A percentile compares a stretch with the other conserved stretches of the same genome.
phyloP scores from a whole-genome alignment of 2,888 invertebrate species.

The Philopedon plagiatum region DNA sequence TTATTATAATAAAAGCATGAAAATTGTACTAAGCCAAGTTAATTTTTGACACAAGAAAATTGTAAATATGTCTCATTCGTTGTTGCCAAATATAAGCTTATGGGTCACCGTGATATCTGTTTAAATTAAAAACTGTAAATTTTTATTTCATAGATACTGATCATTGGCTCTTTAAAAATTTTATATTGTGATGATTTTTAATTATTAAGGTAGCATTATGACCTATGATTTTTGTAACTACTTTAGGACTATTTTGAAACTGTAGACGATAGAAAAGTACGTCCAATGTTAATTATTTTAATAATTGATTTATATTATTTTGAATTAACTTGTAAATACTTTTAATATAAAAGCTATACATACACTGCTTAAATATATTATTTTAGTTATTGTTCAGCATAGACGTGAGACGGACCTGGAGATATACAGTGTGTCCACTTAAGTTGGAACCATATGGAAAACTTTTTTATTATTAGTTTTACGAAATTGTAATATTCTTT shows the following conservation, averaged over 20 bases:
- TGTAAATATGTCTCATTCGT: too few relatives aligned
- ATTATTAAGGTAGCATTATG: constrained; percentile 41
- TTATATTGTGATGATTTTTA: constrained; percentile 48
- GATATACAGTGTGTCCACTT: too few relatives aligned
- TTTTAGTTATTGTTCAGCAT: constrained; percentile 33
- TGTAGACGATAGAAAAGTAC: constrained; percentile 12
- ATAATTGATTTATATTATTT: constrained; percentile 39
- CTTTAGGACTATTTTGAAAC: constrained; percentile 2
- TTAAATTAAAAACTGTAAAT: not conserved
- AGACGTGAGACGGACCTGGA: too few relatives aligned
- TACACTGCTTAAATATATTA: constrained; percentile 31
- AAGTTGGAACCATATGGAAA: too few relatives aligned
- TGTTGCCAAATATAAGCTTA: too few relatives aligned
- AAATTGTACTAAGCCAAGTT: too few relatives aligned
- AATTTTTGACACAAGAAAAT: too few relatives aligned
- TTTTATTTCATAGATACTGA: not conserved
- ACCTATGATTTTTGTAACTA: constrained; percentile 34
- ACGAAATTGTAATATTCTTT: too few relatives aligned
- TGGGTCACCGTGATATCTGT: not conserved
- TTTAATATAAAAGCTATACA: constrained; percentile 47
- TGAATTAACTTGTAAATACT: constrained; percentile 47
- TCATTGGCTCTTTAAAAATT: constrained; percentile 27
- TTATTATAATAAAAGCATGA: too few relatives aligned
- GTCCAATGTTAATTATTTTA: constrained; percentile 34
- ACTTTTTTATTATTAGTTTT: too few relatives aligned